These are phyloP conservation scores for Sebastes hopkinsi DNA, from an alignment of 2,797 vertebrate species.

Conservation along the genomic window DNA sequence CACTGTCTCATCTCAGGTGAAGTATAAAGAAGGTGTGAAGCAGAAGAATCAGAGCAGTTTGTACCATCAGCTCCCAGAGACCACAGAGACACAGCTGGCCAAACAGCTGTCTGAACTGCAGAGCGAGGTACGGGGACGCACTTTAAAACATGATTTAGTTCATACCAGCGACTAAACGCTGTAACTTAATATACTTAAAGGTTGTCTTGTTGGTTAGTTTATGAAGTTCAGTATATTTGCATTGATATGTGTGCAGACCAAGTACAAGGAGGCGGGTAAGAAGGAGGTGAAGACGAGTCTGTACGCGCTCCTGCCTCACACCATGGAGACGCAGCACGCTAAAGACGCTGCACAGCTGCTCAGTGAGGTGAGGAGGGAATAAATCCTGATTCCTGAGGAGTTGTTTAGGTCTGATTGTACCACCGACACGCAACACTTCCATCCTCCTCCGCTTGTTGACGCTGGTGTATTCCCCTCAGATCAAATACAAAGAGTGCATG, in stretches of 20 bases:
- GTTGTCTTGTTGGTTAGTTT: too few relatives aligned
- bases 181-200: too few relatives aligned
- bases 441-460: too few relatives aligned
- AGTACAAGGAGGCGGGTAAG: conserved; percentile 87
- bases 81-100: conserved; percentile 71
- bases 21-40: conserved; percentile 87
- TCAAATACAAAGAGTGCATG: conserved; percentile 71
- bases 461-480: conserved; percentile 63
- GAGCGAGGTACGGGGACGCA: conserved; percentile 58
- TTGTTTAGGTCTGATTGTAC: neutral
- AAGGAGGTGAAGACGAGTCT: conserved; percentile 77
- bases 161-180: neutral
- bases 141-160: neutral
- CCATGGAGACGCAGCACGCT: conserved; percentile 87
- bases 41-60: conserved; percentile 62
- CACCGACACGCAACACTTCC: too few relatives aligned
- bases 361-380: conserved; percentile 80
- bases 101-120: conserved; percentile 71
- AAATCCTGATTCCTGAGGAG: neutral
- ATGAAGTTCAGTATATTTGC: too few relatives aligned
- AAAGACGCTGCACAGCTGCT: conserved; percentile 86
- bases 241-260: conserved; percentile 72
- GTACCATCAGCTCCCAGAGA: conserved; percentile 73
- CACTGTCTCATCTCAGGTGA: conserved; percentile 75
- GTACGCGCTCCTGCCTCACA: conserved; percentile 89